phyloP scores from a whole-genome alignment of 2,888 invertebrate genomes.

The Drosophila prolongata region DNA sequence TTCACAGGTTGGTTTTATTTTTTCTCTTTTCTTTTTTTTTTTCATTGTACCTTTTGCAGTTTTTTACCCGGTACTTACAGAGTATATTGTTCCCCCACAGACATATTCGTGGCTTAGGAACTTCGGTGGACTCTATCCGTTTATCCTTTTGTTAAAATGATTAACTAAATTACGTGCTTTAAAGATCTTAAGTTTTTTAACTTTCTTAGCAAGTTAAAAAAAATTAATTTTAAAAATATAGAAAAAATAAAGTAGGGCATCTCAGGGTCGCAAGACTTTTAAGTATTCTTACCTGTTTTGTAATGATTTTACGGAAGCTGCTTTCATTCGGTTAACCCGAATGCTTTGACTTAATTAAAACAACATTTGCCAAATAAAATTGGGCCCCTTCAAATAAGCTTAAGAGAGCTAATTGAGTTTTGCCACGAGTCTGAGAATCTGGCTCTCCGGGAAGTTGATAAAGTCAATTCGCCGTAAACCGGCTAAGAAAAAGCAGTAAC shows the following conservation, averaged over 20 bases:
- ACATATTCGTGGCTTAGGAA: slow-evolving; percentile 15
- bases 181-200: no score
- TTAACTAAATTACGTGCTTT: no score
- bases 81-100: not conserved
- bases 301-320: slow-evolving; percentile 67
- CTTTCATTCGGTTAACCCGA: slow-evolving; percentile 63
- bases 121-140: not conserved
- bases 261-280: not conserved
- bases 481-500: slow-evolving; percentile 19
- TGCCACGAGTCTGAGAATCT: slow-evolving; percentile 11
- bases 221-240: not conserved
- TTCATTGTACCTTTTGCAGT: slow-evolving; percentile 10
- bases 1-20: slow-evolving; percentile 30
- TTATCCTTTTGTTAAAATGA: not conserved
- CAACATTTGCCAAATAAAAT: slow-evolving; percentile 72
- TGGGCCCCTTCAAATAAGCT: slow-evolving; percentile 66
- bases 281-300: slow-evolving; percentile 31
- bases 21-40: slow-evolving; percentile 47
- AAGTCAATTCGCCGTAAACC: slow-evolving; percentile 39
- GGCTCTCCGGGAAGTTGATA: slow-evolving; percentile 33
- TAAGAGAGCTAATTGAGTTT: slow-evolving; percentile 70
- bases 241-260: not conserved
- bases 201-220: no score
- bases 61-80: slow-evolving; percentile 1
- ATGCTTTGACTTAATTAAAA: slow-evolving; percentile 72